Evolutionary conservation across 2,888 invertebrate genomes (phyloP).

Genomic region (Micoletzkya japonica): DNA sequence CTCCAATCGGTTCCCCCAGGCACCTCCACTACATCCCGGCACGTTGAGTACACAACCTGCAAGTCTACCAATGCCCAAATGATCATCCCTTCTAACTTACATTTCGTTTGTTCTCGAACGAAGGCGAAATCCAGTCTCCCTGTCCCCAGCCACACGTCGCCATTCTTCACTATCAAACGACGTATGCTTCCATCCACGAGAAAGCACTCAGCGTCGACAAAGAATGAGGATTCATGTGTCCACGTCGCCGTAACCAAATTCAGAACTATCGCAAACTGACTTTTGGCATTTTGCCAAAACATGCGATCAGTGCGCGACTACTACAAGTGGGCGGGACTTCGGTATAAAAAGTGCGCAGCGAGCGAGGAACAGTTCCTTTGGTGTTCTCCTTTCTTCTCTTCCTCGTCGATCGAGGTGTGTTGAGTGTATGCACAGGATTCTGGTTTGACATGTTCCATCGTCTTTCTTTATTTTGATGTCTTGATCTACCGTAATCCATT

Average conservation of each 20-base stretch:
- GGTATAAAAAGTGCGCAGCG: not conserved
- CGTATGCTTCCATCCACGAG: not conserved
- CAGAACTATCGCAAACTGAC: not conserved
- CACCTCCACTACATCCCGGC: conserved; percentile 17
- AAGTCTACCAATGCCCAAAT: not conserved
- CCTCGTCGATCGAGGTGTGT: no score
- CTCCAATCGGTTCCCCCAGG: conserved; percentile 15
- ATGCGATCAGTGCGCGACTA: not conserved
- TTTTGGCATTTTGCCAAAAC: conserved; percentile 9
- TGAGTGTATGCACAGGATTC: no score
- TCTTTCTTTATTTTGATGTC: no score
- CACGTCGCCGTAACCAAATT: not conserved
- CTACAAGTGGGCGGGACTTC: not conserved
- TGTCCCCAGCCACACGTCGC: not conserved
- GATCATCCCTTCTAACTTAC: not conserved
- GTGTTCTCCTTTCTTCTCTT: no score
- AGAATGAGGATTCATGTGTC: not conserved
- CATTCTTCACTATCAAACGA: not conserved
- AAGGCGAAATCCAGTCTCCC: conserved; percentile 13
- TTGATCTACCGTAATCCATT: no score
- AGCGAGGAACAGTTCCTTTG: not conserved
- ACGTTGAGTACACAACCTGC: conserved; percentile 12
- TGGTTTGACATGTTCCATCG: no score
- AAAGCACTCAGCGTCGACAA: not conserved
- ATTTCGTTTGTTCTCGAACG: not conserved